These are phyloP conservation scores for Sericinus montela DNA, from an alignment of 2,888 invertebrate genomes.

Conservation along the genomic window DNA sequence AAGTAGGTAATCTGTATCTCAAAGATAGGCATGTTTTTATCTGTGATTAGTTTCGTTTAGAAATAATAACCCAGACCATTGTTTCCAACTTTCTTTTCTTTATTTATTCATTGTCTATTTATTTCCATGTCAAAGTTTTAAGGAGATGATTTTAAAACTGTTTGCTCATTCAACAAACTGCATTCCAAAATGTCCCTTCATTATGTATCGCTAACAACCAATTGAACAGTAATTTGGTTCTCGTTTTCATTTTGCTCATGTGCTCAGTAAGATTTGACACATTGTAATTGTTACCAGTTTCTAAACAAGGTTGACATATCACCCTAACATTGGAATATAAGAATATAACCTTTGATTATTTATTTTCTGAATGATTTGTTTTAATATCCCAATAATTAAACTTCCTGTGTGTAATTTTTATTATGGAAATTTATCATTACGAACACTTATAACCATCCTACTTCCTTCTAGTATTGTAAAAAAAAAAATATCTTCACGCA, in stretches of 20 bases:
- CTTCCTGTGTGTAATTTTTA: no score
- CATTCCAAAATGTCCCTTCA: constrained; percentile 10
- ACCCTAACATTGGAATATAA: constrained; percentile 9
- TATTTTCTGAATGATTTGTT: constrained; percentile 2
- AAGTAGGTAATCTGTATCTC: not conserved
- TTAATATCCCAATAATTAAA: not conserved
- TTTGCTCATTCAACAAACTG: constrained; percentile 1
- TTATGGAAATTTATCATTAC: no score
- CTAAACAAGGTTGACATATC: constrained; percentile 13
- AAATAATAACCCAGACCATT: not conserved
- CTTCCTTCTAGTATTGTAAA: no score
- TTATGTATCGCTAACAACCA: not conserved
- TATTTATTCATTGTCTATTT: constrained; percentile 11
- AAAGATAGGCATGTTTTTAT: not conserved
- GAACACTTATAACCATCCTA: no score
- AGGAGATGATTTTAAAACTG: constrained; percentile 9
- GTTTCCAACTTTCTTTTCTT: constrained; percentile 3
- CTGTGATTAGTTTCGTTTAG: constrained; percentile 30
- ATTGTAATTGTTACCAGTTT: constrained; percentile 11
- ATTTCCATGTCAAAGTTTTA: not conserved
- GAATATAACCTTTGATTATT: constrained; percentile 7
- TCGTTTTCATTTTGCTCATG: not conserved
- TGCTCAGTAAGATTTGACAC: not conserved
- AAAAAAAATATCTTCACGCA: no score
- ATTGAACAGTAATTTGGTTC: not conserved